Evolutionary conservation across 1,140 invertebrate species (phyloP).

Genomic region (Dreissena polymorpha): DNA sequence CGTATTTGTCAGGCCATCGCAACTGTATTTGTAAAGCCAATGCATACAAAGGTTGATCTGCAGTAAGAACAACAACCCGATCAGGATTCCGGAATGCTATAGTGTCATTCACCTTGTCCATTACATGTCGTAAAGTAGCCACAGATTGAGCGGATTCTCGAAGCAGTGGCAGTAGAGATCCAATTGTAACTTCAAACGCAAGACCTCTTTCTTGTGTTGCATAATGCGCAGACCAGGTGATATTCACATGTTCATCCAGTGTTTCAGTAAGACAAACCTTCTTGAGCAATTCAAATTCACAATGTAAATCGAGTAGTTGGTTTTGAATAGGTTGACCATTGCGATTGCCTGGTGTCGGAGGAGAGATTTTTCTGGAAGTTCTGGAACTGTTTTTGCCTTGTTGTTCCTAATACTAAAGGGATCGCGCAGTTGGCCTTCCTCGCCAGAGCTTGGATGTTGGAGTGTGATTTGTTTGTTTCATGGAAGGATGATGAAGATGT

Average conservation of each 20-base stretch:
- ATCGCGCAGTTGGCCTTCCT: not conserved
- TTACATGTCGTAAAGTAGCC: slow-evolving; percentile 58
- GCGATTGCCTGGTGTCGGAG: not conserved
- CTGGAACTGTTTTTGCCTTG: slow-evolving; percentile 15
- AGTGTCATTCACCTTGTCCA: slow-evolving; percentile 58
- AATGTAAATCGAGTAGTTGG: not conserved
- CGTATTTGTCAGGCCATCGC: slow-evolving; percentile 59
- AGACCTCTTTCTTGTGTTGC: not conserved
- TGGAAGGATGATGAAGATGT: slow-evolving; percentile 59
- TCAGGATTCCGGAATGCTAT: slow-evolving; percentile 58
- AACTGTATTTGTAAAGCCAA: slow-evolving; percentile 63
- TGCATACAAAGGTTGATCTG: slow-evolving; percentile 62
- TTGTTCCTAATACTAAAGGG: not conserved
- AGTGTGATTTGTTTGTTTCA: slow-evolving; percentile 62
- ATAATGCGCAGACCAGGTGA: slow-evolving; percentile 20
- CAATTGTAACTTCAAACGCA: slow-evolving; percentile 10
- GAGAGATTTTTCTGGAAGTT: slow-evolving; percentile 33
- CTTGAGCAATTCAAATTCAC: slow-evolving; percentile 43
- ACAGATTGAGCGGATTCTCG: slow-evolving; percentile 54
- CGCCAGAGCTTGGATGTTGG: slow-evolving; percentile 51
- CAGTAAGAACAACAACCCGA: slow-evolving; percentile 54
- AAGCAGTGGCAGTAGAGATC: slow-evolving; percentile 48
- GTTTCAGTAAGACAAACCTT: not conserved
- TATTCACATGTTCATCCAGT: not conserved
- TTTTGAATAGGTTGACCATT: too few species aligned